Evolutionary conservation across 2,797 vertebrate genomes (phyloP).

Genomic region (Etheostoma nigrum): DNA sequence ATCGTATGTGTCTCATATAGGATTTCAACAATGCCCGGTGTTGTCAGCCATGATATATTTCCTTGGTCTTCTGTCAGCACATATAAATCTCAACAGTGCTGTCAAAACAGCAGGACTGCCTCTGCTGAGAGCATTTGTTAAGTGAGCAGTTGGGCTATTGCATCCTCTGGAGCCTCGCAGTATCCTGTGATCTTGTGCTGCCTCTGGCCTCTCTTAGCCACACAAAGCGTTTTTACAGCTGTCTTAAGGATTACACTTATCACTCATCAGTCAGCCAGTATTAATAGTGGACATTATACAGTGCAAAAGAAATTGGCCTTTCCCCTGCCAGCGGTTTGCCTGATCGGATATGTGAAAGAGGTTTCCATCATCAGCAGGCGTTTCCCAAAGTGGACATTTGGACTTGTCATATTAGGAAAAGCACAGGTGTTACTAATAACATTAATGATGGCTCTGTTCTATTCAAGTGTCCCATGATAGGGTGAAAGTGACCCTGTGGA

Average conservation of each 20-base stretch:
- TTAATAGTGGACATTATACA: slow-evolving; percentile 49
- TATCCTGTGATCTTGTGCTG: slow-evolving; percentile 69
- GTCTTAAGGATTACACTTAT: slow-evolving; percentile 64
- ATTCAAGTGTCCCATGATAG: background rate
- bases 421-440: background rate
- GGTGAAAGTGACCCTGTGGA: background rate
- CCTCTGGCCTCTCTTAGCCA: slow-evolving; percentile 69
- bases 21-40: slow-evolving; percentile 76
- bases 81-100: slow-evolving; percentile 80
- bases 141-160: slow-evolving; percentile 82
- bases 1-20: slow-evolving; percentile 77
- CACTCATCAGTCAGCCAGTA: slow-evolving; percentile 51
- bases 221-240: slow-evolving; percentile 64
- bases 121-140: slow-evolving; percentile 83
- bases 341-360: slow-evolving; percentile 1
- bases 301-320: slow-evolving; percentile 26
- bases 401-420: slow-evolving; percentile 2
- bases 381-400: background rate
- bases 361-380: background rate
- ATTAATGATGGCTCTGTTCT: background rate
- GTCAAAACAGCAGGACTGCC: slow-evolving; percentile 82
- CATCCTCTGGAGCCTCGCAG: slow-evolving; percentile 74
- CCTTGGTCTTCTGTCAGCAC: slow-evolving; percentile 81
- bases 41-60: slow-evolving; percentile 82
- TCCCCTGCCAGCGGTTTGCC: background rate